Base-by-base conservation (phyloP, 2,888 invertebrate species). In the Acanthosepion pharaonis region DNA sequence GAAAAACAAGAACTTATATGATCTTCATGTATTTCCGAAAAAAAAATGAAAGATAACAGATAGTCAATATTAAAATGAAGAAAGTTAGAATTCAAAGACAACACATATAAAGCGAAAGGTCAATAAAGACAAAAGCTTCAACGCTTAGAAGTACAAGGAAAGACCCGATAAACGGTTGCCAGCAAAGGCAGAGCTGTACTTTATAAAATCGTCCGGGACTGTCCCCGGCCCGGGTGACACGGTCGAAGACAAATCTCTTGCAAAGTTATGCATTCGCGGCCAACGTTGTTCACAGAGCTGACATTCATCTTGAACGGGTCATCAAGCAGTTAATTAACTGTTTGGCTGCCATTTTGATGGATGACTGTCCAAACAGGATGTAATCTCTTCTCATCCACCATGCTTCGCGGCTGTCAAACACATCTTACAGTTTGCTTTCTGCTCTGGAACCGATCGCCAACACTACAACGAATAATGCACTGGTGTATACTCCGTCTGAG, bases 281-380 rank as follows among this genome's bases (percentile, higher is more conserved):
- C 78, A 78, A 78, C 78, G n/a, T 3, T 33, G 8, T 11, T 8
- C 78, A 33, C n/a, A 9, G 33, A 78, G 11, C 78, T 78, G 78
- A 23, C 78, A 78, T 78, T 78, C 78, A 78, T 78, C 78, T 78
- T 78, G 78, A 78, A n/a, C 78, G 78, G 78, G 78, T 78, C 78
- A 78, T 78, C 78, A 78, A 78, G 78, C 78, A 78, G 78, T 78
- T 78, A 78, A 78, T 78, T 78, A 78, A 78, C 78, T 78, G 78
- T 78, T 78, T 78, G 78, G 78, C 78, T 78, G 15, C n/a, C n/a
- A n/a, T 33, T 15, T 78, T 78, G 78, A 78, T 78, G 78, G 78
- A 78, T 78, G 78, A 78, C 78, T 78, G 59, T 59, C 78, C 20
- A 33, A 78, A 78, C 33, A 78, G 15, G n/a, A 78, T 78, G n/a